Evolutionary conservation across 2,888 invertebrate genomes (phyloP).

Genomic region (Pachydiplax longipennis): DNA sequence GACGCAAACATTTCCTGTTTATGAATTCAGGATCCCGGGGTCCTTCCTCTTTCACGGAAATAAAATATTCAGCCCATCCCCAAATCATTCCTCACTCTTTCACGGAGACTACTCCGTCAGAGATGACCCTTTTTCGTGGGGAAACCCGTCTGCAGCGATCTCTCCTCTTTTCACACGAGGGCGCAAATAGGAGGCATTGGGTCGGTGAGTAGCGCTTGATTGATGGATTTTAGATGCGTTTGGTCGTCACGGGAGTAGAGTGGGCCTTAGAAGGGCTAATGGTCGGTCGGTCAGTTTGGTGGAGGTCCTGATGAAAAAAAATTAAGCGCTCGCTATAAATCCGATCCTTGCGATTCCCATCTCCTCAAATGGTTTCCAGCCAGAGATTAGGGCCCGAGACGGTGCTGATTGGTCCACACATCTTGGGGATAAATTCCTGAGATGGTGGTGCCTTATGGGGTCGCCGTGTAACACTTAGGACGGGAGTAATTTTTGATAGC

Average conservation of each 20-base stretch:
- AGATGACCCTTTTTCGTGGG: background rate
- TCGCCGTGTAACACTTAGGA: background rate
- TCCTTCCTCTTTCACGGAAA: background rate
- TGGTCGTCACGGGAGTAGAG: constrained; percentile 36
- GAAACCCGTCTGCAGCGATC: background rate
- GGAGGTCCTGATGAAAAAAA: background rate
- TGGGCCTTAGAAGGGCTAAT: constrained; percentile 3
- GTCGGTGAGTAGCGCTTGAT: background rate
- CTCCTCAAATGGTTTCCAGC: background rate
- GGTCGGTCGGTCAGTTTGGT: background rate
- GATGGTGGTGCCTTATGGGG: background rate
- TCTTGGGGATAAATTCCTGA: background rate
- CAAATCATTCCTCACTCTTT: background rate
- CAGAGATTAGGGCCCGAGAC: background rate
- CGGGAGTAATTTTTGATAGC: background rate
- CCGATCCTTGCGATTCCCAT: constrained; percentile 4
- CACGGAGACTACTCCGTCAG: background rate
- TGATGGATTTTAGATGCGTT: constrained; percentile 44
- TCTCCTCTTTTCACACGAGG: background rate
- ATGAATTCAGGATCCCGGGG: too few species aligned
- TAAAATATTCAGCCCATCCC: background rate
- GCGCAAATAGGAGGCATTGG: background rate
- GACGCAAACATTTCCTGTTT: too few species aligned
- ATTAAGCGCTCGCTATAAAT: constrained; percentile 27
- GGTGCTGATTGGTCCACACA: background rate